Evolutionary conservation across 2,113 vertebrate genomes (phyloP).

Genomic region (Gambusia affinis): DNA sequence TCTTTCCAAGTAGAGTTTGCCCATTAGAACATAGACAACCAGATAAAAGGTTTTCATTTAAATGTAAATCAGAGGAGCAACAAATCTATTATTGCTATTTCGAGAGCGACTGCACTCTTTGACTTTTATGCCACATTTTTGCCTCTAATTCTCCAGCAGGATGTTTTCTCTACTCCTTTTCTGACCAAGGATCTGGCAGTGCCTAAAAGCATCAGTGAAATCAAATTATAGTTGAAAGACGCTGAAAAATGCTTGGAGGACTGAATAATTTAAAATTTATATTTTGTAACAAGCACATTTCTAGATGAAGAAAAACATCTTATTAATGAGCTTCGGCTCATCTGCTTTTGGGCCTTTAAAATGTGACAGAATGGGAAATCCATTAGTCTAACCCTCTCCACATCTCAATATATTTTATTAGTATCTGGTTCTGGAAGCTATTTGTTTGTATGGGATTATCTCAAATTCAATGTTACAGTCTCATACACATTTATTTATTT

Average conservation of each 20-base stretch:
- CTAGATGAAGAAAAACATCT: conserved; percentile 31
- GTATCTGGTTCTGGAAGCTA: conserved; percentile 19
- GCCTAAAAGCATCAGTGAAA: conserved; percentile 55
- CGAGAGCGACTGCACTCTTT: conserved; percentile 51
- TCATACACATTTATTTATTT: too few relatives aligned
- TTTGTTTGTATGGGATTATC: conserved; percentile 6
- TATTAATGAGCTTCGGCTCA: conserved; percentile 61
- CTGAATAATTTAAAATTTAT: conserved; percentile 58
- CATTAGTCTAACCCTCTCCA: conserved; percentile 54
- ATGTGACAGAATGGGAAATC: conserved; percentile 55
- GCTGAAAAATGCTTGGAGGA: conserved; percentile 42
- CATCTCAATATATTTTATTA: conserved; percentile 48
- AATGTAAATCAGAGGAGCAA: conserved; percentile 78
- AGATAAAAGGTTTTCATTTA: conserved; percentile 80
- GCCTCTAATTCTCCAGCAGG: conserved; percentile 47
- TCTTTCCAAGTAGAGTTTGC: conserved; percentile 58
- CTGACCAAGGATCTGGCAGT: conserved; percentile 43
- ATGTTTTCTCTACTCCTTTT: conserved; percentile 39
- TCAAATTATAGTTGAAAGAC: conserved; percentile 51
- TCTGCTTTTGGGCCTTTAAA: conserved; percentile 50
- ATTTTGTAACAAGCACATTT: conserved; percentile 58
- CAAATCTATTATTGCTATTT: conserved; percentile 76
- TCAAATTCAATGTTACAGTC: too few relatives aligned
- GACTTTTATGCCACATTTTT: conserved; percentile 57
- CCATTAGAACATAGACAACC: conserved; percentile 66